Percentiles rank a stretch among this genome's conserved stretches.
Conservation (phyloP, 2,113 vertebrate genomes). For the Corvus hawaiiensis region DNA sequence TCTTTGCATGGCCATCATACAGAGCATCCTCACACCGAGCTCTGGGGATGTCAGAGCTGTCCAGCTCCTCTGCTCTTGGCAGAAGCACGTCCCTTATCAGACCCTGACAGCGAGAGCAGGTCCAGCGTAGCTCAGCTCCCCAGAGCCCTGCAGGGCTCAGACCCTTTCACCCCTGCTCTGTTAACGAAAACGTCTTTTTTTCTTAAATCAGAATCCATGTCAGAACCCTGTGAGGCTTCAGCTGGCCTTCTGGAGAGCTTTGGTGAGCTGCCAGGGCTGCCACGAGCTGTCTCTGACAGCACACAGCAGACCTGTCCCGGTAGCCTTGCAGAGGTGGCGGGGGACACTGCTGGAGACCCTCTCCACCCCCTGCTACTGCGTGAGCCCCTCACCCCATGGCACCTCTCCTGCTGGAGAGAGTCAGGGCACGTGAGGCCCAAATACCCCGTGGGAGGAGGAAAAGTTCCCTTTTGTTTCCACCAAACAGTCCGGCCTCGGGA, state of each 20-base stretch:
- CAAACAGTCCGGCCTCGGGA: neutral
- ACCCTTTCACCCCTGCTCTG: neutral
- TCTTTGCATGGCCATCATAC: rapidly evolving
- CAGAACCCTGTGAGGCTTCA: neutral
- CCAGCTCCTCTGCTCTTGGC: neutral
- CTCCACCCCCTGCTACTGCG: rapidly evolving
- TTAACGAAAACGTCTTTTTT: neutral
- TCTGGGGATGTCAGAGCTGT: neutral
- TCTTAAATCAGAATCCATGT: neutral
- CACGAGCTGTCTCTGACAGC: neutral
- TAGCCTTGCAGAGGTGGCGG: neutral
- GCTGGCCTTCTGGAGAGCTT: neutral
- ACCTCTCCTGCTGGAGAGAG: neutral
- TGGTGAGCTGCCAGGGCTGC: neutral
- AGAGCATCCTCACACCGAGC: neutral
- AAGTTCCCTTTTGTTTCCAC: neutral
- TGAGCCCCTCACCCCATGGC: neutral
- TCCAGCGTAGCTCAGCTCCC: rapidly evolving
- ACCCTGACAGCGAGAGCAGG: neutral
- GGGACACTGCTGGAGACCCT: neutral
- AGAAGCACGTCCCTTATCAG: rapidly evolving
- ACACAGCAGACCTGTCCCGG: rapidly evolving
- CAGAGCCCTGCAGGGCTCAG: neutral
- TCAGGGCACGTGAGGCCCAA: neutral
- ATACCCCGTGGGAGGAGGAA: neutral